A percentile compares a stretch with the other conserved stretches of the same genome.
phyloP scores from a whole-genome alignment of 2,888 invertebrate species.

The Caenorhabditis auriculariae region DNA sequence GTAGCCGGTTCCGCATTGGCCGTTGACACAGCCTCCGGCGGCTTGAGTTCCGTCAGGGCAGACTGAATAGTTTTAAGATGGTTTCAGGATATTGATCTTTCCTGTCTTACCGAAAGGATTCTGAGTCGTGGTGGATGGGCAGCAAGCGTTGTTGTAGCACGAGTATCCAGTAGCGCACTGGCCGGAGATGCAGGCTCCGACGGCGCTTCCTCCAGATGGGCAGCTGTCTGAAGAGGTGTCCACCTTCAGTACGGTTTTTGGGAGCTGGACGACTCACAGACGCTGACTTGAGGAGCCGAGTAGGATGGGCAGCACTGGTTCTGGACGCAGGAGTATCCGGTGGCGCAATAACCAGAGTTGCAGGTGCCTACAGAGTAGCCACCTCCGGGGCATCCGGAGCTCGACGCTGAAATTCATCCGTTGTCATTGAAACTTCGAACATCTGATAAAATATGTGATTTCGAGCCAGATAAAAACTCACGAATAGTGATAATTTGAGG shows the following conservation, averaged over 20 bases:
- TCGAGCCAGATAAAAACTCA: slow-evolving; percentile 16
- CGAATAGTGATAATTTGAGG: slow-evolving; percentile 50
- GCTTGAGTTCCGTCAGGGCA: slow-evolving; percentile 63
- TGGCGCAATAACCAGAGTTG: slow-evolving; percentile 50
- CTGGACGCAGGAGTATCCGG: slow-evolving; percentile 53
- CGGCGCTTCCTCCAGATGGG: slow-evolving; percentile 43
- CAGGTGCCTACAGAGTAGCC: slow-evolving; percentile 51
- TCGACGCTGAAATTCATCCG: slow-evolving; percentile 20
- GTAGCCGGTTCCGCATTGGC: slow-evolving; percentile 62
- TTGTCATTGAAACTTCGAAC: background rate
- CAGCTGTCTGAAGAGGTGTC: slow-evolving; percentile 44
- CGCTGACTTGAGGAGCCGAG: slow-evolving; percentile 32
- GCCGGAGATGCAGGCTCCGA: slow-evolving; percentile 48
- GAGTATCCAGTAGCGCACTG: slow-evolving; percentile 51
- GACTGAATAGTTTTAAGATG: slow-evolving; percentile 31
- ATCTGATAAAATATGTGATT: background rate
- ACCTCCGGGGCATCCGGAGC: slow-evolving; percentile 53
- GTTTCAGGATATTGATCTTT: slow-evolving; percentile 3
- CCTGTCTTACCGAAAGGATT: slow-evolving; percentile 42
- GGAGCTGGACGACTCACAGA: slow-evolving; percentile 37
- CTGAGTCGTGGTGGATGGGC: slow-evolving; percentile 34
- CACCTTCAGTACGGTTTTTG: too few relatives aligned
- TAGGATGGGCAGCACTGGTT: slow-evolving; percentile 48
- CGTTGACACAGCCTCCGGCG: slow-evolving; percentile 63
- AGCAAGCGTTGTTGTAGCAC: slow-evolving; percentile 45